Base-by-base conservation (phyloP, 2,113 vertebrate species). In the Lagopus muta region DNA sequence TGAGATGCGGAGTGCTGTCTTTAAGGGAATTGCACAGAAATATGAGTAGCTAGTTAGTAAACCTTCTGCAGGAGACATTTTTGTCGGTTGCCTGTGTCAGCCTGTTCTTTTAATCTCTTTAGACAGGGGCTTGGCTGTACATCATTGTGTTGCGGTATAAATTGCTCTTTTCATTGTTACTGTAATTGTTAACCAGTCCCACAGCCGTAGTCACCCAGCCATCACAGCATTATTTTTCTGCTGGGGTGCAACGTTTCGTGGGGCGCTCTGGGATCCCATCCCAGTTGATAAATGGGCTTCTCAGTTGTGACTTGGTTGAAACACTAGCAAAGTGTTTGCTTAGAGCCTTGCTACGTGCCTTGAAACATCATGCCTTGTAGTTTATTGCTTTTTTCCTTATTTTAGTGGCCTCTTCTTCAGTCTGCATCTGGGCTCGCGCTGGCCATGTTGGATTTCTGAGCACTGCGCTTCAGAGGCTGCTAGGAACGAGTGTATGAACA, bases 151-250 rank as follows among this genome's bases (percentile, higher is more conserved):
- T 85, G 61, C 67, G 79, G 72, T 82, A 84, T 73, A 91, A 94
- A 93, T 88, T 80, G 84, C 84, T 82, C 25, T 79, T 89, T 91
- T 91, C 74, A 91, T 95, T 93, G 92, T 95, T 84, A 82, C 55
- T 89, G 89, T 93, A 91, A 93, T 92, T 95, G 84, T 93, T 60
- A 93, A 93, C 76, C 87, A 95, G 89, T 91, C 89, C 78, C 62
- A 65, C 60, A 88, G 6, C 84, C 93, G 42, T 80, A 87, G 54
- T 36, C 75, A 25, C 40, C 70, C 83, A 62, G 1, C 34, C 86
- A 92, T 89, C 54, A 16, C 58, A 84, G 89, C 54, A 45, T 94
- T 92, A 42, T 87, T 69, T 88, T 96, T 87, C 86, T 82, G 84
- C 91, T 91, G 94, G 92, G 91, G 78, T 80, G 40, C 62, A 32